Evolutionary conservation across 2,888 invertebrate genomes (phyloP).

Genomic region (Cheiracanthium punctorium): DNA sequence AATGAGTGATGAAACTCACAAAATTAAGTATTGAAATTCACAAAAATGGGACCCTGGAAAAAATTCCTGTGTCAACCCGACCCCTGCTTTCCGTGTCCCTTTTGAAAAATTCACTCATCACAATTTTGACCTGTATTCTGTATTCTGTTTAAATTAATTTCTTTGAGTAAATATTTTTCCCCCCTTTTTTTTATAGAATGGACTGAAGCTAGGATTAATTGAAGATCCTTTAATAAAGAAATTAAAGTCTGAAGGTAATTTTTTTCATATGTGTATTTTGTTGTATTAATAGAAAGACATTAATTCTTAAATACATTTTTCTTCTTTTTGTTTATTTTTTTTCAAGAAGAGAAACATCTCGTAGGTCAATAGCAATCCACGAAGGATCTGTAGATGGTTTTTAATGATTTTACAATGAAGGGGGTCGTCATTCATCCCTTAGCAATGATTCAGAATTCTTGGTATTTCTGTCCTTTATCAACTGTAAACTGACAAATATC

Average conservation of each 20-base stretch:
- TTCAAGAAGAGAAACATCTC: conserved; percentile 31
- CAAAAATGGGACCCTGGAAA: too few relatives aligned
- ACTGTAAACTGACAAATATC: background rate
- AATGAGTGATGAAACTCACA: too few relatives aligned
- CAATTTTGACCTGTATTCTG: too few relatives aligned
- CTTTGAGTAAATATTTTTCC: too few relatives aligned
- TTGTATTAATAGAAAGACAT: background rate
- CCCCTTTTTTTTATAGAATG: conserved; percentile 47
- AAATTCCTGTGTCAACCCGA: too few relatives aligned
- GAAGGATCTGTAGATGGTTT: conserved; percentile 27
- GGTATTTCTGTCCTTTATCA: conserved; percentile 16
- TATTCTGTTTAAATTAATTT: too few relatives aligned
- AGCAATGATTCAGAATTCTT: conserved; percentile 22
- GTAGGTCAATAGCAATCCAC: conserved; percentile 6
- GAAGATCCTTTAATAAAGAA: conserved; percentile 54
- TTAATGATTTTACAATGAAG: conserved; percentile 16
- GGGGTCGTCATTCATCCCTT: conserved; percentile 3
- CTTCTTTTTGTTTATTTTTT: conserved; percentile 21
- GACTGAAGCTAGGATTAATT: conserved; percentile 19
- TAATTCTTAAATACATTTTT: background rate
- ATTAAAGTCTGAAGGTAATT: conserved; percentile 53
- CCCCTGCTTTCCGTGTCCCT: too few relatives aligned
- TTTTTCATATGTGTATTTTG: background rate
- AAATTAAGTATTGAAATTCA: too few relatives aligned
- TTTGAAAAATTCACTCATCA: too few relatives aligned